Evolutionary conservation across 2,797 vertebrate species (phyloP).

Genomic region (Smutsia gigantea): DNA sequence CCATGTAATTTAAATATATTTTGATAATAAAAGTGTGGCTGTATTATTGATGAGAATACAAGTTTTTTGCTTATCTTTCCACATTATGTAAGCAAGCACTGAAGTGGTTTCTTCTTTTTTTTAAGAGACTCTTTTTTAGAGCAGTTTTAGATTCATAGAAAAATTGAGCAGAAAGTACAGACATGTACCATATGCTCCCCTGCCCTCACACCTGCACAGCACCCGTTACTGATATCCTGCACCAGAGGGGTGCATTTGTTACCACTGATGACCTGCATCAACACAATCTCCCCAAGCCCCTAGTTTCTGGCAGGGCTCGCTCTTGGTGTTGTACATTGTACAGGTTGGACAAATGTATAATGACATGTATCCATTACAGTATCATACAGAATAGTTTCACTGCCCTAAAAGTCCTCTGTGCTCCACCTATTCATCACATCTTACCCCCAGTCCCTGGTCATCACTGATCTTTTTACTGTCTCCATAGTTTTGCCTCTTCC

Average conservation of each 20-base stretch:
- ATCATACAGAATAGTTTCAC: background rate
- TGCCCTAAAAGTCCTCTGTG: background rate
- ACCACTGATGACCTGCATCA: background rate
- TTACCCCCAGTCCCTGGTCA: background rate
- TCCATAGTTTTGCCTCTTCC: background rate
- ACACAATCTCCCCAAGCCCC: background rate
- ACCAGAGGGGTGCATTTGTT: background rate
- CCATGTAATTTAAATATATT: background rate
- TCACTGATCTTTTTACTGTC: background rate
- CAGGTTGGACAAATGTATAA: no score
- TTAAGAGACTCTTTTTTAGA: background rate
- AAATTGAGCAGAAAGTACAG: background rate
- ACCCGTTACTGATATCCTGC: background rate
- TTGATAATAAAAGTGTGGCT: background rate
- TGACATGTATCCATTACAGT: background rate
- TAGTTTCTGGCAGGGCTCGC: background rate
- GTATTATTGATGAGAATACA: background rate
- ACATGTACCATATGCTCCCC: background rate
- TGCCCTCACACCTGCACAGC: no score
- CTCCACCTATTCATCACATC: background rate
- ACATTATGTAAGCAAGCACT: background rate
- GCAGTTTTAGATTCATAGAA: background rate
- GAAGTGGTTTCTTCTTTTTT: background rate
- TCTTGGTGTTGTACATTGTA: background rate
- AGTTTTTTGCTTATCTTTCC: background rate